A percentile compares a stretch with the other conserved stretches of the same genome.
phyloP scores from a whole-genome alignment of 2,888 invertebrate species.

The Calliscelio sp. region DNA sequence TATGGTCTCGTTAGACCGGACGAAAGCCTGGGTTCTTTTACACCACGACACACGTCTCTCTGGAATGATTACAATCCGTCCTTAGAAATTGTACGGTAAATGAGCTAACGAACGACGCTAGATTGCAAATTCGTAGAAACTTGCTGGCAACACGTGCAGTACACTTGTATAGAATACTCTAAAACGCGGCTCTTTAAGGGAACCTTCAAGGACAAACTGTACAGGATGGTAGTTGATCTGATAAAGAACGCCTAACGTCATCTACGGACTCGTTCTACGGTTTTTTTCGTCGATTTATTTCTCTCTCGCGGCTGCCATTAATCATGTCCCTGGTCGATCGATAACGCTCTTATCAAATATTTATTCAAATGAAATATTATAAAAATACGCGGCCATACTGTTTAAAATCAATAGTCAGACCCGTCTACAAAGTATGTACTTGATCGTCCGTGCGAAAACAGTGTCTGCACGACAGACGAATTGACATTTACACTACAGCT shows the following conservation, averaged over 20 bases:
- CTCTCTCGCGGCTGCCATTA: not conserved
- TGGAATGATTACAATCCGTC: conserved; percentile 2
- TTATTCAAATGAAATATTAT: conserved; percentile 42
- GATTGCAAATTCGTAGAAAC: conserved; percentile 38
- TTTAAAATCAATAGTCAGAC: conserved; percentile 40
- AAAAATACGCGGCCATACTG: not conserved
- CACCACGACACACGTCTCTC: not conserved
- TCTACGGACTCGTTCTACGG: not conserved
- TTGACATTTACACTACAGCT: conserved; percentile 32
- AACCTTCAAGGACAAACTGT: not conserved
- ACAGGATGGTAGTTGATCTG: not conserved
- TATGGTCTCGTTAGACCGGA: no score
- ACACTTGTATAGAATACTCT: conserved; percentile 20
- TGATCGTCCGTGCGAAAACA: not conserved
- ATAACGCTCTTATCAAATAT: conserved; percentile 36
- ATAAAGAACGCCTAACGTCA: conserved; percentile 20
- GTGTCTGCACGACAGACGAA: not conserved
- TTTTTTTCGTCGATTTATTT: not conserved
- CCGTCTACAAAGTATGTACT: conserved; percentile 26
- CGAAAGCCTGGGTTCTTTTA: not conserved
- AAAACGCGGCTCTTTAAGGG: conserved; percentile 11
- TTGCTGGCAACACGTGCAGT: conserved; percentile 12
- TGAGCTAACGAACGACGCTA: conserved; percentile 20
- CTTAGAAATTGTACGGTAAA: conserved; percentile 30
- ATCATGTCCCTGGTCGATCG: conserved; percentile 22